phyloP scores from a whole-genome alignment of 2,888 invertebrate species.

The Eristalis pertinax region DNA sequence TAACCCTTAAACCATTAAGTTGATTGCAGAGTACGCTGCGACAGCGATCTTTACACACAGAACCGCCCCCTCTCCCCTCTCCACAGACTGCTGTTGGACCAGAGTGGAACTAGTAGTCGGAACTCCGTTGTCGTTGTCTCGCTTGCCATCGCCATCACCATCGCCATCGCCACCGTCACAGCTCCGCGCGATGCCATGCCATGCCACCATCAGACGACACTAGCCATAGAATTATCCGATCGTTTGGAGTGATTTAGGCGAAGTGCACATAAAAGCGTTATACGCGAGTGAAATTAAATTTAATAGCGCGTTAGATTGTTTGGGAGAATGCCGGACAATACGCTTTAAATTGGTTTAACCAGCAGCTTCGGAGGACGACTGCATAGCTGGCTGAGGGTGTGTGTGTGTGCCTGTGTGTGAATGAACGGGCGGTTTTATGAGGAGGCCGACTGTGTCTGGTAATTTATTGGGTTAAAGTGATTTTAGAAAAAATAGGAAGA shows the following conservation, averaged over 20 bases:
- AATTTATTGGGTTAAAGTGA: slow-evolving; percentile 58
- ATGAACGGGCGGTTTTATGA: slow-evolving; percentile 43
- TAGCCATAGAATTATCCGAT: slow-evolving; percentile 39
- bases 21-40: slow-evolving; percentile 43
- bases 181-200: background rate
- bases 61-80: background rate
- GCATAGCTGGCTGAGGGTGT: background rate
- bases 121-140: background rate
- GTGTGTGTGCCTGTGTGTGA: slow-evolving; percentile 16
- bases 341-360: slow-evolving; percentile 65
- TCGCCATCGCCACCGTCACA: no score
- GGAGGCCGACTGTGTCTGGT: slow-evolving; percentile 36
- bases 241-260: slow-evolving; percentile 40
- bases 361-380: slow-evolving; percentile 28
- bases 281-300: slow-evolving; percentile 59
- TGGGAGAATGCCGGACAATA: slow-evolving; percentile 58
- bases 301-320: slow-evolving; percentile 65
- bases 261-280: slow-evolving; percentile 35
- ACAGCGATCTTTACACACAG: slow-evolving; percentile 33
- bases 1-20: slow-evolving; percentile 67
- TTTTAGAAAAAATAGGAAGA: slow-evolving; percentile 24
- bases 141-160: background rate
- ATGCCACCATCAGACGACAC: background rate
- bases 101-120: background rate
- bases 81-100: background rate